Conservation (phyloP, 2,888 invertebrate species). For the Rapana venosa region DNA sequence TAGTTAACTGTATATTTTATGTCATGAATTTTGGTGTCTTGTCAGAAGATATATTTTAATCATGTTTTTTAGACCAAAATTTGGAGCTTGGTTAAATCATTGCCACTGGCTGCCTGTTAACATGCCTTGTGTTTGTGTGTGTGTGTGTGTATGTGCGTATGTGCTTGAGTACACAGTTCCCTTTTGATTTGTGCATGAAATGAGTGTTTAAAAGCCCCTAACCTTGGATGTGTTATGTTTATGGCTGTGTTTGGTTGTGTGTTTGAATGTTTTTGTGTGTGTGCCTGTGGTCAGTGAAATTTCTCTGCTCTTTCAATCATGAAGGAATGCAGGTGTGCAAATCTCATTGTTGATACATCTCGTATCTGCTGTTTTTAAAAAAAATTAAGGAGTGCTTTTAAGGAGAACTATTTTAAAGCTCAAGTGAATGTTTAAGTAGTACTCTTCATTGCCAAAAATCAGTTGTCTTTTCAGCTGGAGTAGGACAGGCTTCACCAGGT, state of each 20-base stretch:
- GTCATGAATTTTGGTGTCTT: neutral
- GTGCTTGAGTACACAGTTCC: neutral
- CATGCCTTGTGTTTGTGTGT: neutral
- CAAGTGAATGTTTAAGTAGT: neutral
- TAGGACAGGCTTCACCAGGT: no score
- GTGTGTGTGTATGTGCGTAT: neutral
- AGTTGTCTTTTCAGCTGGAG: no score
- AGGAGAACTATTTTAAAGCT: neutral
- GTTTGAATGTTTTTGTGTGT: neutral
- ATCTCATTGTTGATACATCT: neutral
- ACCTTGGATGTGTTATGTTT: neutral
- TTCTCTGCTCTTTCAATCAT: neutral
- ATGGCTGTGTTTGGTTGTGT: conserved; percentile 1
- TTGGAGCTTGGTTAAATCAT: neutral
- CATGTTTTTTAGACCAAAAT: neutral
- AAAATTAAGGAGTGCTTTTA: neutral
- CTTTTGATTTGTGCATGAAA: no score
- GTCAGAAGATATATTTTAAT: neutral
- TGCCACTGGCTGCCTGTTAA: neutral
- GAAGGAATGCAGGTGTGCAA: neutral
- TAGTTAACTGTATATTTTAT: neutral
- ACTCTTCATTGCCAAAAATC: no score
- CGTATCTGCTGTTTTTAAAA: neutral
- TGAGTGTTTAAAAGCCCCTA: neutral
- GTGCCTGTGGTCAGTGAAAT: no score